phyloP scores from a whole-genome alignment of 2,797 vertebrate genomes.

The Girardinus metallicus region DNA sequence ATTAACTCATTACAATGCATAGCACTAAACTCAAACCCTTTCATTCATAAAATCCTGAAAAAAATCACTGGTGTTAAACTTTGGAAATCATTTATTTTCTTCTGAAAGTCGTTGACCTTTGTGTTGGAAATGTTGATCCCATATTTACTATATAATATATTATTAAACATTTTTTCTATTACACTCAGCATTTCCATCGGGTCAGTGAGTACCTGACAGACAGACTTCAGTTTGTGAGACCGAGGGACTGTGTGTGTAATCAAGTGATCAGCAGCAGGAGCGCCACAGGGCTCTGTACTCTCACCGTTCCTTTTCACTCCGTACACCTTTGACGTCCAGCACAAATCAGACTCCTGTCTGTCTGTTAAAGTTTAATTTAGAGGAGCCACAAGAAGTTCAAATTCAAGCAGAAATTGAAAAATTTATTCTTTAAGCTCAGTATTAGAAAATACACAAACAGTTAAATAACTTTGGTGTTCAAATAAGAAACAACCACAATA shows the following conservation, averaged over 20 bases:
- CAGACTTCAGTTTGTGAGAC: no score
- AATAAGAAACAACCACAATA: constrained; percentile 42
- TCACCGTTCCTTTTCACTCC: not conserved
- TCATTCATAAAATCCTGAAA: not conserved
- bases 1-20: not conserved
- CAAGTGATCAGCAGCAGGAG: not conserved
- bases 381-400: constrained; percentile 7
- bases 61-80: not conserved
- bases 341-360: not conserved
- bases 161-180: not conserved
- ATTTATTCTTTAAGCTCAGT: constrained; percentile 69
- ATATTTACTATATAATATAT: not conserved
- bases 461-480: constrained; percentile 75
- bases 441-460: constrained; percentile 67
- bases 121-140: not conserved
- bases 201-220: not conserved
- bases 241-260: not conserved
- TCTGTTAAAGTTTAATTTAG: not conserved
- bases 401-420: constrained; percentile 54
- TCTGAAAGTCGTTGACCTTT: not conserved
- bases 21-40: not conserved
- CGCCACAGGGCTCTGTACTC: not conserved
- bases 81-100: not conserved
- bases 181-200: not conserved
- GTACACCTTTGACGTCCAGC: not conserved